These are phyloP conservation scores for Takifugu ocellatus DNA, from an alignment of 2,797 vertebrate species.

Conservation along the genomic window DNA sequence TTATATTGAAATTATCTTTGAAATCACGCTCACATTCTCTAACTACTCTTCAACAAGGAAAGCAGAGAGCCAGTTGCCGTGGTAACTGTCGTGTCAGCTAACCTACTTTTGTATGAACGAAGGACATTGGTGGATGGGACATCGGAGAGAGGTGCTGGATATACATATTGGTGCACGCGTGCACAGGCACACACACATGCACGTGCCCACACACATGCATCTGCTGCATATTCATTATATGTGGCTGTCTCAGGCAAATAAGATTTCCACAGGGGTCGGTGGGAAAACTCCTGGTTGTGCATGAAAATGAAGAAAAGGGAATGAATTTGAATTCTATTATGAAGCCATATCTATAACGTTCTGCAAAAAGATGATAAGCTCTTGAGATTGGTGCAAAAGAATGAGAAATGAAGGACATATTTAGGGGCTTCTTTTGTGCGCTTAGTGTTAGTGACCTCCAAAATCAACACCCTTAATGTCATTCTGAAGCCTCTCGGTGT, in stretches of 20 bases:
- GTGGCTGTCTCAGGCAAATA: slow-evolving; percentile 15
- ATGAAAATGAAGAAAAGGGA: neutral
- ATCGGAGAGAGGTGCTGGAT: slow-evolving; percentile 38
- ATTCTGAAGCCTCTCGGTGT: no score
- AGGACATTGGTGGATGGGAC: slow-evolving; percentile 56
- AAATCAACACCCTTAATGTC: no score
- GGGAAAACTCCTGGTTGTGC: no score
- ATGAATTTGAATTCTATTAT: neutral
- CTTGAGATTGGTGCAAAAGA: no score
- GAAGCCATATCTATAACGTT: no score
- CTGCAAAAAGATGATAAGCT: no score
- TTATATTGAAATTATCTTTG: slow-evolving; percentile 20
- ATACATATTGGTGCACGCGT: slow-evolving; percentile 22
- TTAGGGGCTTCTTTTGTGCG: no score
- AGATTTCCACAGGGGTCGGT: neutral
- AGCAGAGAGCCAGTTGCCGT: slow-evolving; percentile 71
- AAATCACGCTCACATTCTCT: slow-evolving; percentile 36
- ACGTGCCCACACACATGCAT: neutral
- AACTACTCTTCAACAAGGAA: slow-evolving; percentile 51
- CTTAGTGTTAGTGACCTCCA: no score
- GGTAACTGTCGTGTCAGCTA: slow-evolving; percentile 74
- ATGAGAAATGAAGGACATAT: no score
- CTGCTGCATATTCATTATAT: slow-evolving; percentile 19
- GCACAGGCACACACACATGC: slow-evolving; percentile 2
- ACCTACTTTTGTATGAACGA: slow-evolving; percentile 66